Percentiles rank a stretch among this genome's conserved stretches.
These are phyloP conservation scores for Andrena dorsata DNA, from an alignment of 2,888 invertebrate species.

Conservation along the genomic window DNA sequence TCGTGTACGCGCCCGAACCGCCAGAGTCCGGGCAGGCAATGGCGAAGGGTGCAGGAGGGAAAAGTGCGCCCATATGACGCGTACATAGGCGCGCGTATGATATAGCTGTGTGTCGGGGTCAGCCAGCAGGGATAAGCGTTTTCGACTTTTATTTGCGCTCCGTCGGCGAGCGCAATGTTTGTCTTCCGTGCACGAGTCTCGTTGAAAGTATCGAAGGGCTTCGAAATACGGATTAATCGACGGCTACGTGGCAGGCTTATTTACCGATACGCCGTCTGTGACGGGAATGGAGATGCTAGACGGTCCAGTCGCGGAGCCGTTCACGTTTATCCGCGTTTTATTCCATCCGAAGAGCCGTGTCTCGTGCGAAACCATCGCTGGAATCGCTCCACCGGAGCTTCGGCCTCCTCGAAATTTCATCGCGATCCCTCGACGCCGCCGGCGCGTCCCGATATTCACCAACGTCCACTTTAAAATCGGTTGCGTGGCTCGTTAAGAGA, in stretches of 20 bases:
- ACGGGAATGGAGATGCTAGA: conserved; percentile 23
- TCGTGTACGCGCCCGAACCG: background rate
- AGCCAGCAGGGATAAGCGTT: conserved; percentile 54
- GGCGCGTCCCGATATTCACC: too few relatives aligned
- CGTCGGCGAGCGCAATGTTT: conserved; percentile 47
- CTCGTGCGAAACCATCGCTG: background rate
- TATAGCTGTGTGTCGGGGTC: conserved; percentile 19
- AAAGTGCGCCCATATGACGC: conserved; percentile 24
- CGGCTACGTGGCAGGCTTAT: conserved; percentile 26
- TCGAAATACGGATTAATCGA: conserved; percentile 34
- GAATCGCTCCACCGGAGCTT: background rate
- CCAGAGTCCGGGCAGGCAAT: background rate
- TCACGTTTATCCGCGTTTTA: conserved; percentile 3
- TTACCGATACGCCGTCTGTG: conserved; percentile 25
- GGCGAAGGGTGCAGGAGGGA: background rate
- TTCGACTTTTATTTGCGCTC: conserved; percentile 57
- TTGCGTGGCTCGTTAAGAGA: background rate
- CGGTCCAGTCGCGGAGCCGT: background rate
- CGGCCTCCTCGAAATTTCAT: background rate
- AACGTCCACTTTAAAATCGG: background rate
- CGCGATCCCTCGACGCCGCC: background rate
- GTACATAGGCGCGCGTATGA: background rate
- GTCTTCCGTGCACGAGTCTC: conserved; percentile 40
- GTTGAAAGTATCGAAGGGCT: conserved; percentile 31
- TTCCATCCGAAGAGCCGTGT: conserved; percentile 1